Evolutionary conservation across 2,113 vertebrate species (phyloP).

Genomic region (Pterocles orientalis): DNA sequence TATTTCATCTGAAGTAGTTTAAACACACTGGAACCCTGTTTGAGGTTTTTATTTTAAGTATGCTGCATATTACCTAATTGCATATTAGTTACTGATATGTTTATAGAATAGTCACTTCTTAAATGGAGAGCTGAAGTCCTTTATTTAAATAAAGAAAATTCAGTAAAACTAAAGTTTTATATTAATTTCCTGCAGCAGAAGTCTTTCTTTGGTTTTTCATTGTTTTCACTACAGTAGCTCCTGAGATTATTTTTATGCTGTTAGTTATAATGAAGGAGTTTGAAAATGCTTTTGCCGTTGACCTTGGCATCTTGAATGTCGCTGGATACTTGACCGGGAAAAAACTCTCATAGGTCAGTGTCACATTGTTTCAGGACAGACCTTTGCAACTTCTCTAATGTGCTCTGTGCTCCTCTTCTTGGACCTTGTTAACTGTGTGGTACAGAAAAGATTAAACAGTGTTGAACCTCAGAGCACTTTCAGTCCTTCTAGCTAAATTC

Average conservation of each 20-base stretch:
- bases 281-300: neutral
- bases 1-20: neutral
- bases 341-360: neutral
- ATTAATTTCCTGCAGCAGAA: neutral
- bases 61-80: neutral
- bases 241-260: neutral
- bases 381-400: neutral
- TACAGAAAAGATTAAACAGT: neutral
- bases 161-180: neutral
- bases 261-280: neutral
- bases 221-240: neutral
- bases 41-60: neutral
- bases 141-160: neutral
- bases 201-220: neutral
- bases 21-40: neutral
- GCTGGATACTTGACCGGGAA: neutral
- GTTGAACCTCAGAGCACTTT: neutral
- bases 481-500: neutral
- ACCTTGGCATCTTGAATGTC: neutral
- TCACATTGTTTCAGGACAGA: neutral
- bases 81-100: neutral
- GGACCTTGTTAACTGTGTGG: accelerated
- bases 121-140: neutral
- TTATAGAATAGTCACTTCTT: neutral
- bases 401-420: neutral